Evolutionary conservation across 2,888 invertebrate genomes (phyloP), one percentile per base, ranked within the genome.

Genomic region (Escarpia spicata): DNA sequence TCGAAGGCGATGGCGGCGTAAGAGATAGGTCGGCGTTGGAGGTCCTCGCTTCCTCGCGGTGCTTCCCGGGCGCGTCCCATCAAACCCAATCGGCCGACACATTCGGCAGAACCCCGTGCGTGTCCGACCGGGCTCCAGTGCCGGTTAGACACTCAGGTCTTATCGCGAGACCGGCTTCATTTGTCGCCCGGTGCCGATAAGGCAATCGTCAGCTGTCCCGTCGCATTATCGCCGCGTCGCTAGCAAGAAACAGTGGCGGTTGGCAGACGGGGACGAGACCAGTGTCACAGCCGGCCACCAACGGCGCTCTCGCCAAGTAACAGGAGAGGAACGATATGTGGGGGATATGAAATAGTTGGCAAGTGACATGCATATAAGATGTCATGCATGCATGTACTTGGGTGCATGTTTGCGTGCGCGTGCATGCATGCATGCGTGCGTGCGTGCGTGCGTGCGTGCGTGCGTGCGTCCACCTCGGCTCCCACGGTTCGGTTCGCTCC

Each of bases 151-250:
- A 75, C 75, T n/a, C 26, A n/a, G n/a, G 75, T 75, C 75, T 75
- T 75, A 75, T 75, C 75, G 75, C 75, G 19, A 19, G 4, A 26
- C 26, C 75, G 75, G 75, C 26, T 75, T 75, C 75, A 75, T 75
- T 75, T 75, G 75, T 75, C 75, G 75, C 75, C 75, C 75, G 75
- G 26, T 26, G n/a, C 75, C 75, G 75, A 75, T 75, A 75, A 75
- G 75, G 75, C 75, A 75, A 75, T 75, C 75, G 75, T 75, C 75
- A 75, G 75, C 75, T 75, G 75, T 75, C 75, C 75, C 26, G 75
- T 15, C 75, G n/a, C 75, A 75, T 75, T 75, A 75, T 75, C 75
- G 75, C 75, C 26, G 75, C 26, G 75, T 19, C 75, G 75, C 75
- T 75, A 75, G 75, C 75, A n/a, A 75, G 75, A 75, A 75, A 15